phyloP scores from a whole-genome alignment of 2,113 vertebrate species.

The Chaetura pelagica region DNA sequence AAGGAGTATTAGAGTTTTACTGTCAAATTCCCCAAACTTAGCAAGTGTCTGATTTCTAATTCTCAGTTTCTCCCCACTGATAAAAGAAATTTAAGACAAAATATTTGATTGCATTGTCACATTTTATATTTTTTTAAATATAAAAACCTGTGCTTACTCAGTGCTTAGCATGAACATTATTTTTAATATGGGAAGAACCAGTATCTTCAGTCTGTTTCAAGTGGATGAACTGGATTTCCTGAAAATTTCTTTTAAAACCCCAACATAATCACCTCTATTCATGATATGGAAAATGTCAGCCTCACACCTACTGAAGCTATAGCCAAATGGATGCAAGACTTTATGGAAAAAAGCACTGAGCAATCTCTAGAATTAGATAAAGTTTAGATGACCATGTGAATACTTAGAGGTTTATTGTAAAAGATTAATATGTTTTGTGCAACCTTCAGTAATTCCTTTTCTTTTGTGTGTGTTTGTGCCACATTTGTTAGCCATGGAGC shows the following conservation, averaged over 20 bases:
- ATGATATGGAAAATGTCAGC: not conserved
- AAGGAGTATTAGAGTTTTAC: not conserved
- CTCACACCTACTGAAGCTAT: not conserved
- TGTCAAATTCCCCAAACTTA: not conserved
- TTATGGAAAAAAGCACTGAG: not conserved
- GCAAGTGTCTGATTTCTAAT: not conserved
- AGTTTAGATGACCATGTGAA: not conserved
- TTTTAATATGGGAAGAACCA: not conserved
- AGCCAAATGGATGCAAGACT: not conserved
- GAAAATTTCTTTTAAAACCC: not conserved
- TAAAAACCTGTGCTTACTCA: not conserved
- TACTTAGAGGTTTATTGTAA: not conserved
- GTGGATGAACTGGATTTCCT: not conserved
- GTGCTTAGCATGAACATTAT: not conserved
- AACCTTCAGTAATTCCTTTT: not conserved
- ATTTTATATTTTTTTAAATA: not conserved
- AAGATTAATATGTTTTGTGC: not conserved
- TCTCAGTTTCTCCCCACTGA: not conserved
- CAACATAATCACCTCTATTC: not conserved
- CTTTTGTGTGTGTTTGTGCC: not conserved
- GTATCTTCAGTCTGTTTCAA: not conserved
- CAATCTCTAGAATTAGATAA: not conserved
- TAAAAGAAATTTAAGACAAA: not conserved
- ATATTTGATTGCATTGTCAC: not conserved
- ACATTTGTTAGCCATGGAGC: not conserved